These are phyloP conservation scores for Morpho achilles DNA, from an alignment of 2,888 invertebrate genomes.

Conservation along the genomic window DNA sequence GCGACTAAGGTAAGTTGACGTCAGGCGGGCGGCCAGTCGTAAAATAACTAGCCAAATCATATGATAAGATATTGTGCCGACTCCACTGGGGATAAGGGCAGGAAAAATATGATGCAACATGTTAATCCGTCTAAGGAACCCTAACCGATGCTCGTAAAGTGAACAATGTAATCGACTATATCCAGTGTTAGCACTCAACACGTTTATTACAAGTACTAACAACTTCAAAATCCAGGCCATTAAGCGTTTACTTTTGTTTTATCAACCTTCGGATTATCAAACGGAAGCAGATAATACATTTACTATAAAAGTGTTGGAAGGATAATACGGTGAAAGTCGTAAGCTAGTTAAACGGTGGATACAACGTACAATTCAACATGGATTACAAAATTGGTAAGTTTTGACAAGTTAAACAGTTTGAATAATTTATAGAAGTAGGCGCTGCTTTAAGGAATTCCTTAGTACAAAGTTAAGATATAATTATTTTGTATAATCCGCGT, in stretches of 20 bases:
- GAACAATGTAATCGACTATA: conserved; percentile 19
- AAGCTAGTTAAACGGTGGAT: conserved; percentile 13
- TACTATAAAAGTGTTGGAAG: conserved; percentile 41
- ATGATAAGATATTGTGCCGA: too few relatives aligned
- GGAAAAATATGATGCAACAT: too few relatives aligned
- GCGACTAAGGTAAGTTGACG: too few relatives aligned
- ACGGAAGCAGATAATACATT: conserved; percentile 42
- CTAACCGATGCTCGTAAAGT: neutral
- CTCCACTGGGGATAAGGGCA: too few relatives aligned
- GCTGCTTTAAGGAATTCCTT: too few relatives aligned
- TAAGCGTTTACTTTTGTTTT: conserved; percentile 34
- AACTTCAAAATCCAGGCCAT: conserved; percentile 29
- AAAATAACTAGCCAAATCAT: too few relatives aligned
- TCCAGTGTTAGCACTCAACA: conserved; percentile 14
- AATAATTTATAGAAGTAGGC: too few relatives aligned
- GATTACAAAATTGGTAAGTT: conserved; percentile 47
- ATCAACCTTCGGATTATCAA: conserved; percentile 46
- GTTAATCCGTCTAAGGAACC: neutral
- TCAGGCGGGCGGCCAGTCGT: too few relatives aligned
- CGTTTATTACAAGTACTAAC: conserved; percentile 27
- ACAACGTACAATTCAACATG: conserved; percentile 32
- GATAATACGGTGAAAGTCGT: conserved; percentile 30
- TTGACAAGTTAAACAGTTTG: neutral
- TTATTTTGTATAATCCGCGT: too few relatives aligned
- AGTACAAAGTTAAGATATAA: too few relatives aligned